Evolutionary conservation across 2,888 invertebrate genomes (phyloP).

Genomic region (Keiferia lycopersicella): DNA sequence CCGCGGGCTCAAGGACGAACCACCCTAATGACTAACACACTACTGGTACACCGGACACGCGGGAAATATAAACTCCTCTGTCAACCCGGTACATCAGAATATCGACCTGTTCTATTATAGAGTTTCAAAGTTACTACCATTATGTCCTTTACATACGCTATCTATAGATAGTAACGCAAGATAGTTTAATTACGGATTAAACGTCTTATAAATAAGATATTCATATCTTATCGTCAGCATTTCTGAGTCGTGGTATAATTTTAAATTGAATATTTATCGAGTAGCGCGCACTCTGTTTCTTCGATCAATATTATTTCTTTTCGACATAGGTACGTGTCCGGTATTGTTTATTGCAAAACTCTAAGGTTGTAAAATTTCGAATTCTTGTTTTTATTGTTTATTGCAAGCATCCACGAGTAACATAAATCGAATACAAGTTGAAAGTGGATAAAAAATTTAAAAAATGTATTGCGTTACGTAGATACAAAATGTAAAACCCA

Average conservation of each 20-base stretch:
- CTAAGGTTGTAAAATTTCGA: conserved; percentile 6
- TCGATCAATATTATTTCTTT: conserved; percentile 7
- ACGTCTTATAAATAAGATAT: neutral
- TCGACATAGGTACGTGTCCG: neutral
- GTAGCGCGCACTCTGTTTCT: neutral
- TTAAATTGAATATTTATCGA: conserved; percentile 8
- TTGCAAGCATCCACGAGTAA: conserved; percentile 6
- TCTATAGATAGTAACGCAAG: neutral
- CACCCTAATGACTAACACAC: conserved; percentile 31
- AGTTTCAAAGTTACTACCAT: no score
- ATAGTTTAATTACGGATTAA: conserved; percentile 24
- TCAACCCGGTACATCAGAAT: conserved; percentile 42
- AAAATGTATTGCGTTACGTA: neutral
- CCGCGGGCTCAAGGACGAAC: conserved; percentile 32
- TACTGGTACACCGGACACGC: neutral
- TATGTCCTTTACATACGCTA: conserved; percentile 4
- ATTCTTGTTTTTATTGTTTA: conserved; percentile 15
- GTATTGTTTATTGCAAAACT: conserved; percentile 1
- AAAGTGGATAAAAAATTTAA: neutral
- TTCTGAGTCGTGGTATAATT: neutral
- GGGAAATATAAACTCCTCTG: conserved; percentile 28
- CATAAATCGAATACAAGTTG: no score
- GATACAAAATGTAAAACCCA: no score
- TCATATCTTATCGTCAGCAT: neutral
- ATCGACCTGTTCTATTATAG: conserved; percentile 51